Percentiles rank a stretch among this genome's conserved stretches.
These are phyloP conservation scores for Ditylenchus dipsaci DNA, from an alignment of 1,140 invertebrate genomes.

Conservation along the genomic window DNA sequence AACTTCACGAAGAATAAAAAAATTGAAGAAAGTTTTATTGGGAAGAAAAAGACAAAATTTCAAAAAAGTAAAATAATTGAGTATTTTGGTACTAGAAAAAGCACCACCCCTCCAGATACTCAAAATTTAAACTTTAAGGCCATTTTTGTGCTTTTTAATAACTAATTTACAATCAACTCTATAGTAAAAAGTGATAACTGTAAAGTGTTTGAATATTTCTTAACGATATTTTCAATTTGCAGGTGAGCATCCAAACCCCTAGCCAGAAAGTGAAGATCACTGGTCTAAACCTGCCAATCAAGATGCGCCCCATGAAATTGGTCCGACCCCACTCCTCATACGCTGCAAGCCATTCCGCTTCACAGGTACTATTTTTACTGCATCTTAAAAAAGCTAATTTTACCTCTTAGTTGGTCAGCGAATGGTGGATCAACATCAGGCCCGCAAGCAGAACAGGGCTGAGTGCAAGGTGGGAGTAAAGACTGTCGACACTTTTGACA, in stretches of 20 bases:
- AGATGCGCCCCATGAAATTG: constrained; percentile 9
- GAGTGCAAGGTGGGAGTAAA: background rate
- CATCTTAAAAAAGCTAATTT: background rate
- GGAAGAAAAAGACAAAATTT: no score
- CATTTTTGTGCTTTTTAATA: no score
- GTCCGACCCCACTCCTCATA: constrained; percentile 12
- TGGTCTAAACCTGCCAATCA: background rate
- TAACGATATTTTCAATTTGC: no score
- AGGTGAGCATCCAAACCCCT: background rate
- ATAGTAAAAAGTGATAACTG: background rate
- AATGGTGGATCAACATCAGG: background rate
- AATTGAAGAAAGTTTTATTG: no score
- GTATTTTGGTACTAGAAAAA: no score
- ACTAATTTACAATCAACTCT: no score
- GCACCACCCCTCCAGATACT: no score
- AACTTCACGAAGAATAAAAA: no score
- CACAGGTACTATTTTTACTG: background rate
- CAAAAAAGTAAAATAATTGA: no score
- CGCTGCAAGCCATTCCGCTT: constrained; percentile 3
- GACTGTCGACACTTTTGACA: constrained; percentile 17
- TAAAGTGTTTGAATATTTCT: no score
- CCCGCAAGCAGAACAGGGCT: constrained; percentile 2
- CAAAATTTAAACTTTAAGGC: no score
- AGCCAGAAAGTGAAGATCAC: background rate
- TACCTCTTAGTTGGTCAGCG: background rate